Evolutionary conservation across 2,113 vertebrate species (phyloP).

Genomic region (Salvelinus fontinalis): DNA sequence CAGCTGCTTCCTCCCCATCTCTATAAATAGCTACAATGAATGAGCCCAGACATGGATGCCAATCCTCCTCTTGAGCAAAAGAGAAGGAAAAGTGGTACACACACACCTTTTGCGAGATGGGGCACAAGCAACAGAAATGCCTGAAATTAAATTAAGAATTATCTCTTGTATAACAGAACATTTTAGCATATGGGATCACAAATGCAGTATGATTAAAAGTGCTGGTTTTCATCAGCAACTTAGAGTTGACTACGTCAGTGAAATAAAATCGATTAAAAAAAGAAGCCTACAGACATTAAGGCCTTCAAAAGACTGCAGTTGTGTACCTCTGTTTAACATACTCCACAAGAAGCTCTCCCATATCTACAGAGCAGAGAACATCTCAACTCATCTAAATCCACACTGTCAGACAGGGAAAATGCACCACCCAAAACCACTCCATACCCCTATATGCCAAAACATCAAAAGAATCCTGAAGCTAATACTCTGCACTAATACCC

Average conservation of each 20-base stretch:
- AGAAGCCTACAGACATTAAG: not conserved
- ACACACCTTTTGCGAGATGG: not conserved
- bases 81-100: not conserved
- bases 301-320: not conserved
- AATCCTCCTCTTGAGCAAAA: slow-evolving; percentile 38
- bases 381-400: not conserved
- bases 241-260: not conserved
- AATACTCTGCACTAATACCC: slow-evolving; percentile 9
- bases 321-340: not conserved
- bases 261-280: not conserved
- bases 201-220: not conserved
- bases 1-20: slow-evolving; percentile 57
- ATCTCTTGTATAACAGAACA: not conserved
- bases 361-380: not conserved
- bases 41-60: slow-evolving; percentile 53
- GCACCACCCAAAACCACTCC: not conserved
- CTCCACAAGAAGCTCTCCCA: not conserved
- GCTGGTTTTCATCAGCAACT: not conserved
- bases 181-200: not conserved
- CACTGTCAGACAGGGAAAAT: not conserved
- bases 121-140: not conserved
- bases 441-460: not conserved
- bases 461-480: slow-evolving; percentile 3
- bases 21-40: slow-evolving; percentile 62
- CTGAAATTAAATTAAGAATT: not conserved